These are phyloP conservation scores for Falco rusticolus DNA, from an alignment of 2,797 vertebrate species.

Conservation along the genomic window DNA sequence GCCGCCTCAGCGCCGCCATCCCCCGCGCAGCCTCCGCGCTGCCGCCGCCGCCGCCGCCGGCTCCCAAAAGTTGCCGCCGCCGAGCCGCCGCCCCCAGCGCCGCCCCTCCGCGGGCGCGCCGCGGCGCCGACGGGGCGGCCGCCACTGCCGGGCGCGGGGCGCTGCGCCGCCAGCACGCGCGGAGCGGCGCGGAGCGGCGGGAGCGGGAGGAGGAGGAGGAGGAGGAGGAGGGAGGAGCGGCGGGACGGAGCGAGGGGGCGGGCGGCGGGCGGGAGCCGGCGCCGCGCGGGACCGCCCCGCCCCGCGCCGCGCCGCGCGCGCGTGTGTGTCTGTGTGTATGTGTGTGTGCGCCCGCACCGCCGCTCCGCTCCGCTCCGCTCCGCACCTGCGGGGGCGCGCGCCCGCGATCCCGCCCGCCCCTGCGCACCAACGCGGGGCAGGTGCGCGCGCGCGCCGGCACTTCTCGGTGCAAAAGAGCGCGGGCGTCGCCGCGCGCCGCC, in stretches of 20 bases:
- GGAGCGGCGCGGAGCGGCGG: neutral
- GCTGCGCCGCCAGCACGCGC: neutral
- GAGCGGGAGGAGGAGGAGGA: too few species aligned
- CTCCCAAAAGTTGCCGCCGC: conserved; percentile 28
- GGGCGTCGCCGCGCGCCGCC: neutral
- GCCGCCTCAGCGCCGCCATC: neutral
- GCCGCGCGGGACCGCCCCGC: too few species aligned
- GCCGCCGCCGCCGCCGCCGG: conserved; percentile 14
- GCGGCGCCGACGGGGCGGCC: neutral
- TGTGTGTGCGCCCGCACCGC: too few species aligned
- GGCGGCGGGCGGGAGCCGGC: neutral
- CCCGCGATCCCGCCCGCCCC: too few species aligned
- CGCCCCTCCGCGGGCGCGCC: conserved; percentile 7
- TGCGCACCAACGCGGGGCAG: neutral
- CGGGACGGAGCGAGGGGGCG: neutral
- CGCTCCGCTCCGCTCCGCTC: too few species aligned
- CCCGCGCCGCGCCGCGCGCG: too few species aligned
- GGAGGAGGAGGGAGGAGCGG: neutral
- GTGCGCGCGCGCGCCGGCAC: neutral
- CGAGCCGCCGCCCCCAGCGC: conserved; percentile 22
- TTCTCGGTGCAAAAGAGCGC: too few species aligned
- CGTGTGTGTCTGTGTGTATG: too few species aligned
- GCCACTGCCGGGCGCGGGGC: neutral
- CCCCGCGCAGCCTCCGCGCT: conserved; percentile 27
- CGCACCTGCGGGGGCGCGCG: too few species aligned